Evolutionary conservation across 2,113 vertebrate genomes (phyloP).

Genomic region (Cephalophus harveyi): DNA sequence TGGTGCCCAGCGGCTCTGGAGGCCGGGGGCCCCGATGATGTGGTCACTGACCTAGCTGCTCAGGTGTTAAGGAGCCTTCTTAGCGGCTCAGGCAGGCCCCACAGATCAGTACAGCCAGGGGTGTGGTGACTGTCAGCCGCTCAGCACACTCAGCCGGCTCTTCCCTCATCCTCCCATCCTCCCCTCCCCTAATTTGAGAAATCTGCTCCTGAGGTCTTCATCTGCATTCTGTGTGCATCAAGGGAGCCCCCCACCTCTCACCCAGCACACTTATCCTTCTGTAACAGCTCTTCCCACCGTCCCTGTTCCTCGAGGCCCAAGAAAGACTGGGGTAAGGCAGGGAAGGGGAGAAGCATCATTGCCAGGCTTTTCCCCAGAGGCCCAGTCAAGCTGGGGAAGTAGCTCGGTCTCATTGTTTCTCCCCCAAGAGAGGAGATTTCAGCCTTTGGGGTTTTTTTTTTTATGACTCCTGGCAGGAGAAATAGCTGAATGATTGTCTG

Average conservation of each 20-base stretch:
- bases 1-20: no score
- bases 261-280: not conserved
- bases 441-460: not conserved
- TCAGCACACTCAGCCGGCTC: not conserved
- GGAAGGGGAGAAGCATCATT: not conserved
- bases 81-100: not conserved
- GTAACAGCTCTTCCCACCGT: not conserved
- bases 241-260: not conserved
- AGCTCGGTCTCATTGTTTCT: not conserved
- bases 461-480: not conserved
- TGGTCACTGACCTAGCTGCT: not conserved
- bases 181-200: not conserved
- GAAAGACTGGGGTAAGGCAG: not conserved
- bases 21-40: fast-evolving
- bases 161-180: not conserved
- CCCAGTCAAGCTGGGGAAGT: not conserved
- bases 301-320: not conserved
- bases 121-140: not conserved
- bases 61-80: not conserved
- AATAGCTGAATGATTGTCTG: not conserved
- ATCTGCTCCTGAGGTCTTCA: not conserved
- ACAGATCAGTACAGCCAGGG: not conserved
- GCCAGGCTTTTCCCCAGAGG: not conserved
- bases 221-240: not conserved
- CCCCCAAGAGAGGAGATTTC: not conserved